A percentile compares a stretch with the other conserved stretches of the same genome.
Conservation (phyloP, 2,797 vertebrate species). For the Otolemur crassicaudatus region DNA sequence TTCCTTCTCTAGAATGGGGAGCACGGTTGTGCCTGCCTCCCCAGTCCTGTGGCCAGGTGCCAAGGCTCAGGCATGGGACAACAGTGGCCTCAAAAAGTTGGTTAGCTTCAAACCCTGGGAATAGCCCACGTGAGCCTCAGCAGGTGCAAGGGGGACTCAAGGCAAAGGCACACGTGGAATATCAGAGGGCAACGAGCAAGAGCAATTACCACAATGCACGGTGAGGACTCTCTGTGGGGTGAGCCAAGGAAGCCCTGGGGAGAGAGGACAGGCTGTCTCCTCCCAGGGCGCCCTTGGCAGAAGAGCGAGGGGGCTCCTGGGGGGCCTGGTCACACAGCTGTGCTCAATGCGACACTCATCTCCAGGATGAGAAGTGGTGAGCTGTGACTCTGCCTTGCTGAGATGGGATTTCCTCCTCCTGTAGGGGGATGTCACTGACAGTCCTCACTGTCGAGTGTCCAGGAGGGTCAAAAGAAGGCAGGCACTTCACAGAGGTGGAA, state of each 20-base stretch:
- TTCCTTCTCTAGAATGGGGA: neutral
- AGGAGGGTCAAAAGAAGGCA: neutral
- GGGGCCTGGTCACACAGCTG: neutral
- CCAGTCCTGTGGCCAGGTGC: neutral
- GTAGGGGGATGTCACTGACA: neutral
- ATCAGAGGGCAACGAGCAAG: neutral
- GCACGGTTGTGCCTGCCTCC: neutral
- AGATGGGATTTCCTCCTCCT: neutral
- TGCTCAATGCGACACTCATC: neutral
- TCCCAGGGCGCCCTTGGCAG: neutral
- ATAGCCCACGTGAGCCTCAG: neutral
- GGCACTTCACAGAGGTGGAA: neutral
- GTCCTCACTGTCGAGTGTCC: neutral
- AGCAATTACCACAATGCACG: neutral
- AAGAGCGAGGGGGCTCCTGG: neutral
- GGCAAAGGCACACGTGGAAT: neutral
- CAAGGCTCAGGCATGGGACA: neutral
- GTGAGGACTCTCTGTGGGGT: neutral
- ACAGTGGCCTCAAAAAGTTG: neutral
- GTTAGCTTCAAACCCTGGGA: neutral
- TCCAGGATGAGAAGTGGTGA: neutral
- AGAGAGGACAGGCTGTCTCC: no score
- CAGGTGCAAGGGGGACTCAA: neutral
- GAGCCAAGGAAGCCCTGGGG: neutral
- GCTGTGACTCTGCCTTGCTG: neutral